phyloP scores from a whole-genome alignment of 1,140 invertebrate genomes.

The Apis dorsata region DNA sequence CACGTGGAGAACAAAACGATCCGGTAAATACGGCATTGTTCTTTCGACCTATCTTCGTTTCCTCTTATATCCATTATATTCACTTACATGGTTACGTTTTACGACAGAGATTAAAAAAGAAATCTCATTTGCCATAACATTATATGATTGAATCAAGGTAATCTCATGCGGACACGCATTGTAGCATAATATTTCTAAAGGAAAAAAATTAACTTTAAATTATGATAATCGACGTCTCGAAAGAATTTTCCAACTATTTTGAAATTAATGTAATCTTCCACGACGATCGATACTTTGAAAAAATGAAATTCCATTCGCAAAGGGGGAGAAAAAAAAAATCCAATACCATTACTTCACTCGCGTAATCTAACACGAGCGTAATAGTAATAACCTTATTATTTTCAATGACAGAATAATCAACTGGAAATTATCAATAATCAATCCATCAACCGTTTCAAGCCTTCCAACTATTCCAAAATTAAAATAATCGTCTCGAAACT shows the following conservation, averaged over 20 bases:
- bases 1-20: background rate
- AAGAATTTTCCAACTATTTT: too few relatives aligned
- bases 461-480: background rate
- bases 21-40: background rate
- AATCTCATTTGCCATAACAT: background rate
- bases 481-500: background rate
- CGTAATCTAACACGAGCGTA: background rate
- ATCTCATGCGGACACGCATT: too few relatives aligned
- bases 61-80: background rate
- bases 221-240: too few relatives aligned
- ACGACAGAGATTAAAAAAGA: background rate
- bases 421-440: too few relatives aligned
- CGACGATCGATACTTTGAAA: too few relatives aligned
- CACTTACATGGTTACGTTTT: conserved; percentile 1
- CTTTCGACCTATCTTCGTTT: background rate
- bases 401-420: background rate
- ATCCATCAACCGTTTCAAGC: background rate
- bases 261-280: too few relatives aligned
- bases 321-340: too few relatives aligned
- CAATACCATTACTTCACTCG: background rate
- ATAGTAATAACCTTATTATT: background rate
- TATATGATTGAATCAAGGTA: too few relatives aligned
- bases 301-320: too few relatives aligned
- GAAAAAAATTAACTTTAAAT: too few relatives aligned
- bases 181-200: too few relatives aligned